phyloP scores from a whole-genome alignment of 2,113 vertebrate species.

The Andinoacara biseriatus region DNA sequence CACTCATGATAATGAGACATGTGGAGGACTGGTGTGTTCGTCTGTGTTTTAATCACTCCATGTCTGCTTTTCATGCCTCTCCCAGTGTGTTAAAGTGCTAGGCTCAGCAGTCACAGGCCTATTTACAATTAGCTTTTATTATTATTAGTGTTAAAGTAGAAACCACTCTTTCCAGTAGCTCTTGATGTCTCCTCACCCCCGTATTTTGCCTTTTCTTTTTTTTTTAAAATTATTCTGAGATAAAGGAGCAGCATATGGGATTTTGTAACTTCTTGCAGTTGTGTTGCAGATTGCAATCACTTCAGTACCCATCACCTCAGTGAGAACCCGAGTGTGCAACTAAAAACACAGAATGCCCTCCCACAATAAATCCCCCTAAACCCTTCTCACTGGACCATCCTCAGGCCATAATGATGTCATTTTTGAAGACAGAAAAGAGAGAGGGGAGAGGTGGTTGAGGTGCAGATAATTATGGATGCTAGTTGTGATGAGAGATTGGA shows the following conservation, averaged over 20 bases:
- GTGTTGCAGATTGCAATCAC: not conserved
- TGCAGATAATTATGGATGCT: not conserved
- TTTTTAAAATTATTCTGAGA: not conserved
- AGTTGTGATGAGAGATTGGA: not conserved
- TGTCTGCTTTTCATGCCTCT: not conserved
- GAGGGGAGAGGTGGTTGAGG: not conserved
- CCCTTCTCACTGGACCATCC: not conserved
- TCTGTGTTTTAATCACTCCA: not conserved
- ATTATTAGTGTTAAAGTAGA: not conserved
- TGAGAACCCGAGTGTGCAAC: fast-evolving
- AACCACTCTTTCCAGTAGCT: not conserved
- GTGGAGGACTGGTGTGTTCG: slow-evolving; percentile 20
- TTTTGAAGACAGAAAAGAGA: not conserved
- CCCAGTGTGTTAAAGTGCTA: not conserved
- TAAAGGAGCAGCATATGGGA: not conserved
- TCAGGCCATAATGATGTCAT: not conserved
- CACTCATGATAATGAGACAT: slow-evolving; percentile 16
- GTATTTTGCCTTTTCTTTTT: not conserved
- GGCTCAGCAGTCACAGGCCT: not conserved
- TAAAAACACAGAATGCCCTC: not conserved
- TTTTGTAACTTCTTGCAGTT: not conserved
- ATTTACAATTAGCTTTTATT: not conserved
- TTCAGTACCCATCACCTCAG: not conserved
- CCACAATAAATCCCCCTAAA: not conserved
- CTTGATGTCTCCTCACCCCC: not conserved